Conservation (phyloP, 2,888 invertebrate genomes). For the Taphrorychus bicolor region DNA sequence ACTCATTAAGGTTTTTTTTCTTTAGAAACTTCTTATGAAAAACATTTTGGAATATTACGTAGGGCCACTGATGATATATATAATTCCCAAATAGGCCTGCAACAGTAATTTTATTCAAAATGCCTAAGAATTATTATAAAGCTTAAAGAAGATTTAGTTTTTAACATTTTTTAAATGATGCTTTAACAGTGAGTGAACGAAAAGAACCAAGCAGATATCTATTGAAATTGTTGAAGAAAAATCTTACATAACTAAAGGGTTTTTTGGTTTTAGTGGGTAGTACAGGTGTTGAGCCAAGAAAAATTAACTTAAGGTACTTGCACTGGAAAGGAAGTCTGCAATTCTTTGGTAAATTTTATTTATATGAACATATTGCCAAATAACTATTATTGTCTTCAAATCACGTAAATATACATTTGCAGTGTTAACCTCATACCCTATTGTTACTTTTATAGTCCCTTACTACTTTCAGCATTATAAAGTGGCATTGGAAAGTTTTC, state of each 20-base stretch:
- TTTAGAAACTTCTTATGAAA: background rate
- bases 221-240: too few species aligned
- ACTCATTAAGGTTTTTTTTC: background rate
- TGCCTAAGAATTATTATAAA: background rate
- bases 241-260: too few species aligned
- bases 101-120: background rate
- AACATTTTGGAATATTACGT: background rate
- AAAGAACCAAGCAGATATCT: too few species aligned
- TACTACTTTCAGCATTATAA: too few species aligned
- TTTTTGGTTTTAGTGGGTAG: too few species aligned
- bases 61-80: too few species aligned
- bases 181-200: too few species aligned
- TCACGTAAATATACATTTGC: background rate
- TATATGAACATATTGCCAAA: background rate
- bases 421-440: background rate
- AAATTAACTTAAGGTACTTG: background rate
- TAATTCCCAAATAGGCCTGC: background rate
- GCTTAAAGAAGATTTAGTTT: too few species aligned
- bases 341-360: background rate
- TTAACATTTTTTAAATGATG: too few species aligned
- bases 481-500: background rate
- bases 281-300: too few species aligned
- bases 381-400: conserved; percentile 2
- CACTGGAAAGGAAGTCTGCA: background rate
- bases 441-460: background rate